Percentiles rank a stretch among this genome's conserved stretches.
Evolutionary conservation across 2,797 vertebrate species (phyloP).

Genomic region (Artibeus jamaicensis): DNA sequence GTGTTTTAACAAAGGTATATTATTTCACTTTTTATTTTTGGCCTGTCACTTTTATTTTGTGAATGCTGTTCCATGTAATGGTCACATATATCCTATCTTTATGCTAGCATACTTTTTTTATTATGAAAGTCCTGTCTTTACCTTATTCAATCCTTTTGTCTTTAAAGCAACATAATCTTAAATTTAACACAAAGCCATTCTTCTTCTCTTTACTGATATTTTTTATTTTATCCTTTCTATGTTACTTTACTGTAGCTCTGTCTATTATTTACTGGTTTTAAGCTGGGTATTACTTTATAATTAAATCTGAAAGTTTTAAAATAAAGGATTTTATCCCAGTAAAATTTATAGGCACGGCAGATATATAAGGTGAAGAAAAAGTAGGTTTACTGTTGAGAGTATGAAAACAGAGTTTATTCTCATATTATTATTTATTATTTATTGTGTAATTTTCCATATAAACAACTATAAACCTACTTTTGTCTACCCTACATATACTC

Average conservation of each 20-base stretch:
- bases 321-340: not conserved
- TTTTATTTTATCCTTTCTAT: not conserved
- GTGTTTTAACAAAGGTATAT: not conserved
- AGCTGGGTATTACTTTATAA: not conserved
- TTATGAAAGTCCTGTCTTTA: not conserved
- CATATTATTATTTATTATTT: too few relatives aligned
- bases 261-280: not conserved
- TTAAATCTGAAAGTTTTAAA: not conserved
- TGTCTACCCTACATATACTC: not conserved
- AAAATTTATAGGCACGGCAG: not conserved
- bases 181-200: not conserved
- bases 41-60: not conserved
- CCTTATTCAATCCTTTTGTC: not conserved
- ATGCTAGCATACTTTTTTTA: not conserved
- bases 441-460: too few relatives aligned
- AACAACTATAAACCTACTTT: too few relatives aligned
- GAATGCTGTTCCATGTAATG: not conserved
- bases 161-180: not conserved
- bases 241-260: not conserved
- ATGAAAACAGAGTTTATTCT: not conserved
- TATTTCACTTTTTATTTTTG: not conserved
- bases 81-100: not conserved
- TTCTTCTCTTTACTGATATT: not conserved
- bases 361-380: not conserved
- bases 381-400: not conserved